Base-by-base conservation (phyloP, 2,888 invertebrate genomes). In the Oscheius sp. region DNA sequence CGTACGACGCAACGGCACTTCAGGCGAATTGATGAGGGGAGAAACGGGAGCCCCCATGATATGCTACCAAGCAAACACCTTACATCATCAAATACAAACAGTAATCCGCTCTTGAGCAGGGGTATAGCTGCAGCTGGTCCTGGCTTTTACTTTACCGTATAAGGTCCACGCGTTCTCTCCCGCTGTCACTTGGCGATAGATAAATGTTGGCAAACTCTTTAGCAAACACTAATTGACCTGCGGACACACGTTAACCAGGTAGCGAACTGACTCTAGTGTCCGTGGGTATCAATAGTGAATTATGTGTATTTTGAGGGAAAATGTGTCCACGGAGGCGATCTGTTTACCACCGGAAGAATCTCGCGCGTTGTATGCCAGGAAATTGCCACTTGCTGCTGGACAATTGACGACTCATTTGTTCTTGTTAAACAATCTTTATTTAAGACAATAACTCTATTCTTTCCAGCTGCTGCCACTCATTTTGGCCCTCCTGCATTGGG, bases 321-420 rank as follows among this genome's bases (percentile, higher is more conserved):
- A 49, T 49, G 35, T 35, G 35, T 35, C 35, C 35, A 9, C 5
- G 35, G 9, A 35, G 35, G 35, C 35, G 35, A 55, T 69, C 56
- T 69, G 69, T 69, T 69, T 69, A 55, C 45, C 69, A 69, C 55
- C 69, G 69, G 69, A 69, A 69, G 69, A 56, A 69, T 69, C 55
- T 69, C 69, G 43, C 69, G 56, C 69, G 27, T 55, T 69, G 69
- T 69, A 53, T 56, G 56, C 69, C 55, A 69, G 69, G 69, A 69
- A 69, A 69, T 69, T 69, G 69, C 69, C 69, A 69, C 69, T 69
- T 69, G 69, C 23, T 69, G 55, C 25, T 49, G 49, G 66, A 66
- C 66, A 66, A 66, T 66, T 27, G 52, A 9, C 29, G 18, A n/a
- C 21, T 25, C n/a, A 66, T 66, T 66, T 66, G 66, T 52, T 52